Conservation (phyloP, 2,888 invertebrate genomes). For the Dilophus febrilis region DNA sequence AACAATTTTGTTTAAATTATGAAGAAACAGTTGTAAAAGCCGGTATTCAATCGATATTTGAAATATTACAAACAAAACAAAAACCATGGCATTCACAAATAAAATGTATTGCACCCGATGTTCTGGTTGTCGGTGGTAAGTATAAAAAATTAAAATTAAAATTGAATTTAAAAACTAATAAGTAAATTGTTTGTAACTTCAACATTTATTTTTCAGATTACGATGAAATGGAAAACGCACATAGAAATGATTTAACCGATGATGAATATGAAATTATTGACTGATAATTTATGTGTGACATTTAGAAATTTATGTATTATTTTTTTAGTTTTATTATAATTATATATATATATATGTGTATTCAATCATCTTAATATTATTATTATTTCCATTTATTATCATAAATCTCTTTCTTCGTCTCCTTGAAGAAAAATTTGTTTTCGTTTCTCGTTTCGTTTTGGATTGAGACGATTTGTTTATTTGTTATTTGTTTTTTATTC, state of each 20-base stretch:
- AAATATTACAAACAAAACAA: conserved; percentile 62
- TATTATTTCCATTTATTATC: too few relatives aligned
- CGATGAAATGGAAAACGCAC: conserved; percentile 42
- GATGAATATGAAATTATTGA: conserved; percentile 73
- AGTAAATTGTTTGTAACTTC: conserved; percentile 12
- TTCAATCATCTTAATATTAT: too few relatives aligned
- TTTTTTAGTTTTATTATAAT: too few relatives aligned
- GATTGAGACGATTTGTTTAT: too few relatives aligned
- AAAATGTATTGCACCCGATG: conserved; percentile 20
- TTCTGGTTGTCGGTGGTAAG: conserved; percentile 16
- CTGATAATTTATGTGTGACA: too few relatives aligned
- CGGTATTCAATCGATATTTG: conserved; percentile 63
- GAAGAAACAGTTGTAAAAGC: conserved; percentile 45
- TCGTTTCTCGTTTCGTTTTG: too few relatives aligned
- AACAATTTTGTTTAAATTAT: conserved; percentile 50
- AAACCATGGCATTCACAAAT: conserved; percentile 51
- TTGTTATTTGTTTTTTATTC: too few relatives aligned
- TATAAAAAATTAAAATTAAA: conserved; percentile 26
- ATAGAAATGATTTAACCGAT: conserved; percentile 58
- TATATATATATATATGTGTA: too few relatives aligned
- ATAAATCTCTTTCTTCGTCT: too few relatives aligned
- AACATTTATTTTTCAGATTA: conserved; percentile 34
- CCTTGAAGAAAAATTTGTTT: too few relatives aligned
- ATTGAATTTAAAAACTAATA: conserved; percentile 10
- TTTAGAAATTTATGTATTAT: too few relatives aligned